A percentile compares a stretch with the other conserved stretches of the same genome.
phyloP scores from a whole-genome alignment of 2,113 vertebrate species.

The Pluvialis apricaria region DNA sequence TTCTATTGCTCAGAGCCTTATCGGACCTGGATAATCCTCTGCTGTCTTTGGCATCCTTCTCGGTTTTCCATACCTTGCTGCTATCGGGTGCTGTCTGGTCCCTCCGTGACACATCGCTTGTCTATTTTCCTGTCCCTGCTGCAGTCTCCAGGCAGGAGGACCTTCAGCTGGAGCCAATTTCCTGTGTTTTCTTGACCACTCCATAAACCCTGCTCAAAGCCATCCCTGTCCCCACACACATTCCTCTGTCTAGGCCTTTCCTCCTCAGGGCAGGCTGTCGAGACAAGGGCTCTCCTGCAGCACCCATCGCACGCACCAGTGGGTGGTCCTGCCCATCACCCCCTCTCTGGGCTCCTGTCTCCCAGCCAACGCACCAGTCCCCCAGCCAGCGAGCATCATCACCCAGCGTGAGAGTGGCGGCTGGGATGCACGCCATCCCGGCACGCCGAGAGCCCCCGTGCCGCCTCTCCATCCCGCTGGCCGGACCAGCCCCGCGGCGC shows the following conservation, averaged over 20 bases:
- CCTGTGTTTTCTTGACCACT: constrained; percentile 55
- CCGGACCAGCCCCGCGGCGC: accelerated
- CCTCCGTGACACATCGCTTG: not conserved
- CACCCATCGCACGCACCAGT: accelerated
- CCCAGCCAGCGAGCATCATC: accelerated
- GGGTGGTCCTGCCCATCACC: not conserved
- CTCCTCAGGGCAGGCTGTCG: not conserved
- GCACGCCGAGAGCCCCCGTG: accelerated
- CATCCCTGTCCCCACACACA: constrained; percentile 18
- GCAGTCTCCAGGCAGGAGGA: not conserved
- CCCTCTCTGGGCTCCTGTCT: not conserved
- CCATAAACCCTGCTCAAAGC: constrained; percentile 37
- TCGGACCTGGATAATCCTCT: not conserved
- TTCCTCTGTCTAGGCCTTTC: constrained; percentile 5
- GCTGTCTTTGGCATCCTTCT: constrained; percentile 51
- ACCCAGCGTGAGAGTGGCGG: not conserved
- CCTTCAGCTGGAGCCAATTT: constrained; percentile 52
- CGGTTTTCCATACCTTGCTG: constrained; percentile 16
- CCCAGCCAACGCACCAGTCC: not conserved
- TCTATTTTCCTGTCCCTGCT: not conserved
- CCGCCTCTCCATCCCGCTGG: accelerated
- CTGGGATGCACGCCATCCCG: not conserved
- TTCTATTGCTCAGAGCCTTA: not conserved
- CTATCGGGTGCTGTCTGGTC: not conserved
- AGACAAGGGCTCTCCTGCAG: not conserved